Evolutionary conservation across 2,113 vertebrate genomes (phyloP).

Genomic region (Plecotus auritus): DNA sequence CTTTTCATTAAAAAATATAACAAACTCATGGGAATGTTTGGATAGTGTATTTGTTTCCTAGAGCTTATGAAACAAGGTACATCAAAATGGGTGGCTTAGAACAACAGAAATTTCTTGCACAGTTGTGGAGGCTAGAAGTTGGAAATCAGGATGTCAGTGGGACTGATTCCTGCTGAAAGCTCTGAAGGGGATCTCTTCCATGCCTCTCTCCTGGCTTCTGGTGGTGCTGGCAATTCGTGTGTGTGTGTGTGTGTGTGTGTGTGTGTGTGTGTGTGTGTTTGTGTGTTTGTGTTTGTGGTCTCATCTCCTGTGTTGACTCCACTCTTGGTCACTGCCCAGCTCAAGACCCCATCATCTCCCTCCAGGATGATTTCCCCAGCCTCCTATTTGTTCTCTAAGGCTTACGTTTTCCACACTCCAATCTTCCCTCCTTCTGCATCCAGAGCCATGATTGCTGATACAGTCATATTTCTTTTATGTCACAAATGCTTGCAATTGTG

Average conservation of each 20-base stretch:
- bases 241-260: background rate
- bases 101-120: background rate
- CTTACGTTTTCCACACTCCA: background rate
- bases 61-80: background rate
- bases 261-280: background rate
- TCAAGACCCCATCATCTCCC: too few relatives aligned
- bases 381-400: background rate
- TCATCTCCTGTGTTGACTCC: background rate
- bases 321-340: background rate
- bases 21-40: background rate
- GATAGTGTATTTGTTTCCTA: background rate
- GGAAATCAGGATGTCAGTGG: background rate
- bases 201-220: background rate
- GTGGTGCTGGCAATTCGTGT: too few relatives aligned
- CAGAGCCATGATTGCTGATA: background rate
- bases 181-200: background rate
- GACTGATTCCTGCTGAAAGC: background rate
- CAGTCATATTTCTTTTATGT: background rate
- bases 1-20: background rate
- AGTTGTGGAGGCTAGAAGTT: background rate
- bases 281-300: background rate
- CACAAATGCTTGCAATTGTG: background rate
- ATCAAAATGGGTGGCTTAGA: background rate
- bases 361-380: background rate
- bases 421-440: background rate